Evolutionary conservation across 2,888 invertebrate genomes (phyloP).

Genomic region (Troides oblongomaculatus): DNA sequence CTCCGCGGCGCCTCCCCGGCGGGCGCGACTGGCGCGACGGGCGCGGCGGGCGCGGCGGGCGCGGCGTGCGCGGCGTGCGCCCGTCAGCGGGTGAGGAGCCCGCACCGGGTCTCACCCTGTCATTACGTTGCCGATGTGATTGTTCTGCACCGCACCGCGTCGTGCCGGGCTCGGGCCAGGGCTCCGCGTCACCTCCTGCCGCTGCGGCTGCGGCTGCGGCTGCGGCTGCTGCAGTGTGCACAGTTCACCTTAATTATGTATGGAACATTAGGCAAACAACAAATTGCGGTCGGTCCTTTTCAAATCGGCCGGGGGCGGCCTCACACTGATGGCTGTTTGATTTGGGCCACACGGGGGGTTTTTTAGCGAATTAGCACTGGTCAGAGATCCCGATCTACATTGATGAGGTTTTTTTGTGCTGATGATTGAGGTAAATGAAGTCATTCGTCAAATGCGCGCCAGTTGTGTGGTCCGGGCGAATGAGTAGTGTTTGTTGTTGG

Average conservation of each 20-base stretch:
- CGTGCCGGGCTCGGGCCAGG: too few species aligned
- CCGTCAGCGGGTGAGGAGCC: constrained; percentile 34
- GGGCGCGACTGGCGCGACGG: constrained; percentile 37
- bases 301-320: constrained; percentile 33
- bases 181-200: too few species aligned
- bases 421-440: constrained; percentile 21
- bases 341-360: constrained; percentile 28
- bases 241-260: too few species aligned
- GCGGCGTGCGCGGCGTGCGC: constrained; percentile 38
- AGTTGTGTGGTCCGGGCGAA: constrained; percentile 23
- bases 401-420: constrained; percentile 32
- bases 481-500: too few species aligned
- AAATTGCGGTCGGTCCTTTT: constrained; percentile 3
- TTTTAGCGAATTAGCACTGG: constrained; percentile 38
- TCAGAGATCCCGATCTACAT: constrained; percentile 23
- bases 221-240: too few species aligned
- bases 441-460: constrained; percentile 23
- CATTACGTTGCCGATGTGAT: constrained; percentile 41
- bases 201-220: too few species aligned
- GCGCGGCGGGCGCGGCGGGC: too few species aligned
- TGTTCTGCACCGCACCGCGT: constrained; percentile 36
- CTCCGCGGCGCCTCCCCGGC: constrained; percentile 2
- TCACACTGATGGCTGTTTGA: constrained; percentile 34
- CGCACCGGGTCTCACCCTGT: constrained; percentile 35
- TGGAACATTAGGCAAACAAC: too few species aligned